These are phyloP conservation scores for Pasiphila rectangulata DNA, from an alignment of 2,888 invertebrate species.

Conservation along the genomic window DNA sequence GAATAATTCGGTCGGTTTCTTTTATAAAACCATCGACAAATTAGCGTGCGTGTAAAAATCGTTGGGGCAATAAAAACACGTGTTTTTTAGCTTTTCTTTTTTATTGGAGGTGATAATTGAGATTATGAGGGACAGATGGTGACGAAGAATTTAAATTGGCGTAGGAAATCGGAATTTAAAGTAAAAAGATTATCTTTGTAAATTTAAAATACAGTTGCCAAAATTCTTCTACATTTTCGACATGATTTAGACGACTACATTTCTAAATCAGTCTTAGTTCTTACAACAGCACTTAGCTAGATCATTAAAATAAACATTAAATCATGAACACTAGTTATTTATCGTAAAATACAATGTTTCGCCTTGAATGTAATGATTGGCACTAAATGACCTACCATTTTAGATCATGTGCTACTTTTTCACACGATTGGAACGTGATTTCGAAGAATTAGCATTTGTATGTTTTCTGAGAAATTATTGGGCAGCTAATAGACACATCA, in stretches of 20 bases:
- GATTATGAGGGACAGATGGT: conserved; percentile 66
- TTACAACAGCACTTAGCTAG: not conserved
- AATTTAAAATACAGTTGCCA: conserved; percentile 2
- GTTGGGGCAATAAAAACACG: conserved; percentile 69
- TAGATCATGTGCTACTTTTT: conserved; percentile 21
- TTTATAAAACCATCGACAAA: conserved; percentile 76
- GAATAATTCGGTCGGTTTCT: conserved; percentile 75
- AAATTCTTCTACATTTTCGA: conserved; percentile 1
- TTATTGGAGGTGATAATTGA: conserved; percentile 77
- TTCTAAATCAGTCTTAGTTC: not conserved
- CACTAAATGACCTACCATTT: conserved; percentile 31
- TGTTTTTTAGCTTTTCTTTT: conserved; percentile 69
- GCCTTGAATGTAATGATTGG: conserved; percentile 29
- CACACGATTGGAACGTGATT: conserved; percentile 55
- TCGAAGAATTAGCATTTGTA: conserved; percentile 62
- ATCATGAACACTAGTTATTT: conserved; percentile 11
- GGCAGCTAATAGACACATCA: conserved; percentile 68
- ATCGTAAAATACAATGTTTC: conserved; percentile 4
- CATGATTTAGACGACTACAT: not conserved
- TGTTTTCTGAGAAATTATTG: conserved; percentile 65
- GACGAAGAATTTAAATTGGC: conserved; percentile 65
- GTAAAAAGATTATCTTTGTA: conserved; percentile 4
- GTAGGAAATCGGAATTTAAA: conserved; percentile 25
- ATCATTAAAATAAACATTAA: conserved; percentile 2
- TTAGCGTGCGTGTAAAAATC: conserved; percentile 79